A percentile compares a stretch with the other conserved stretches of the same genome.
These are phyloP conservation scores for Potamarius usumacintae DNA, from an alignment of 2,113 vertebrate genomes.

Conservation along the genomic window DNA sequence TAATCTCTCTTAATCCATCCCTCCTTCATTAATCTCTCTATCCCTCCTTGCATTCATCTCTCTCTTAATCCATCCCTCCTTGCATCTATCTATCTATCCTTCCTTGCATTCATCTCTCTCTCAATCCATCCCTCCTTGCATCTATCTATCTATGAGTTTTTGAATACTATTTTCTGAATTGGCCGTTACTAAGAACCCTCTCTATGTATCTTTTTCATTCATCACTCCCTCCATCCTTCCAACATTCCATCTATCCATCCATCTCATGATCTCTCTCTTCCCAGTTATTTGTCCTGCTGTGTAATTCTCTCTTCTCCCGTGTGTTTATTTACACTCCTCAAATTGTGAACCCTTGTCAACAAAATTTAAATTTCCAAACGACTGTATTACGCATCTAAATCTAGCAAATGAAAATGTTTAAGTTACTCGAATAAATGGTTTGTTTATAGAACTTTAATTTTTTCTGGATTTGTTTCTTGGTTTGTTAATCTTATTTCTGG, in stretches of 20 bases:
- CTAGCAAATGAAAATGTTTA: neutral
- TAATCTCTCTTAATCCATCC: no score
- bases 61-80: no score
- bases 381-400: neutral
- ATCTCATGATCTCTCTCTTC: neutral
- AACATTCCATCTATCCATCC: neutral
- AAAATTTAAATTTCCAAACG: neutral
- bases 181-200: neutral
- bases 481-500: neutral
- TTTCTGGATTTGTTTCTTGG: no score
- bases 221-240: neutral
- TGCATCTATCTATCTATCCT: neutral
- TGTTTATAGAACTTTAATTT: neutral
- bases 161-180: neutral
- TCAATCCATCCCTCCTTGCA: no score
- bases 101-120: neutral
- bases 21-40: neutral
- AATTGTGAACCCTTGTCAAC: neutral
- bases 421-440: neutral
- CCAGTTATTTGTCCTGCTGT: neutral
- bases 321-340: neutral
- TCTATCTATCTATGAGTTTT: neutral
- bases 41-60: no score
- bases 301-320: neutral
- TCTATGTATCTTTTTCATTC: neutral